Evolutionary conservation across 2,113 vertebrate species (phyloP), one percentile per base, ranked within the genome.

Genomic region (Phoxinus phoxinus): DNA sequence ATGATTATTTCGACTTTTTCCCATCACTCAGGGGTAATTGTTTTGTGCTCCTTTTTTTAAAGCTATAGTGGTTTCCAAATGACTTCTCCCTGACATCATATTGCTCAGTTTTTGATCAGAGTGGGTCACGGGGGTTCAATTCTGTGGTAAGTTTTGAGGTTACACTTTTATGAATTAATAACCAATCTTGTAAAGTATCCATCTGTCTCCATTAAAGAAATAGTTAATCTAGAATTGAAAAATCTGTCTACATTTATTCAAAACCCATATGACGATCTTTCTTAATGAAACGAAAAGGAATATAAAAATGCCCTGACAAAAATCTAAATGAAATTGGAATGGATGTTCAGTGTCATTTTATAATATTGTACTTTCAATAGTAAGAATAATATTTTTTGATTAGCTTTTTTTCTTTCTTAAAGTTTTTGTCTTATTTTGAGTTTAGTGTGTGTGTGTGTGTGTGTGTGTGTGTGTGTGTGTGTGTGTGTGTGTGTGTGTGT

Each of bases 11-110:
- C 1, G 2, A 17, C 0, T 23, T 77, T 76, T 46, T 21, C 19
- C 74, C 74, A 77, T 56, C 53, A 30, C 59, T 61, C 13, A 6
- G 37, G 4, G 13, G 12, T 63, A 4, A 9, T 23, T 35, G 35
- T 59, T 80, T 27, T 37, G 23, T 63, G 21, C 51, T 77, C 27
- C 10, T 56, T 53, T 21, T 17, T 53, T 27, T 56, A 12, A 15
- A 32, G 48, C 21, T 77, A 32, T 25, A 76, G 46, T 23, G 27
- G 48, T 56, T 56, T 77, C 74, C 19, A 77, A 77, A 77, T 56
- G 74, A 27, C 25, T 30, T 4, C 8, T 51, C 67, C 19, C 25
- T 32, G 74, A 77, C 17, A 35, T 30, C 12, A 11, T 11, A 25
- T 46, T 25, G 46, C 35, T 53, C 21, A 9, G 44, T 27, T 48